phyloP scores from a whole-genome alignment of 2,888 invertebrate species.

The Ectropis crepuscularia region DNA sequence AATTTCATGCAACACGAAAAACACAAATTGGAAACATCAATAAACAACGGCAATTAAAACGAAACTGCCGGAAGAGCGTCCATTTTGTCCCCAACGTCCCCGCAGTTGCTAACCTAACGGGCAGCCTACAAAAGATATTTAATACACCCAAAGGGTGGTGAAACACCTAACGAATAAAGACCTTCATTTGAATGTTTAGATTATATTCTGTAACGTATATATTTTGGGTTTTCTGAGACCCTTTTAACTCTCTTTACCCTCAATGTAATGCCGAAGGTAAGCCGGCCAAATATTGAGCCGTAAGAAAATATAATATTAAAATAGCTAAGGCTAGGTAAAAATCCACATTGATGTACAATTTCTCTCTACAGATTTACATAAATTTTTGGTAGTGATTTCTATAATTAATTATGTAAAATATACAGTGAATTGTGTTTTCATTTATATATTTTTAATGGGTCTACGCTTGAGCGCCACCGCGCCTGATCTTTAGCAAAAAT shows the following conservation, averaged over 20 bases:
- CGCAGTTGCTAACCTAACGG: constrained; percentile 29
- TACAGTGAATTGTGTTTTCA: too few species aligned
- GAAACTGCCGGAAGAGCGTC: constrained; percentile 45
- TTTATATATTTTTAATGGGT: too few species aligned
- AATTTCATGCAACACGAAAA: constrained; percentile 35
- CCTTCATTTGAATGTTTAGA: constrained; percentile 47
- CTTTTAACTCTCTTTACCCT: constrained; percentile 45
- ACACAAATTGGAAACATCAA: constrained; percentile 43
- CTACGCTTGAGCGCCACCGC: too few species aligned
- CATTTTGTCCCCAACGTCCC: constrained; percentile 40
- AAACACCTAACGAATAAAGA: constrained; percentile 46
- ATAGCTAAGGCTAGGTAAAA: constrained; percentile 9
- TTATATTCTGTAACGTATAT: constrained; percentile 44
- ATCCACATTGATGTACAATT: too few species aligned
- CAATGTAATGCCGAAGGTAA: constrained; percentile 34
- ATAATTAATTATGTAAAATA: too few species aligned
- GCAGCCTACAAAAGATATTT: constrained; percentile 44
- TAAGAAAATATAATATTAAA: constrained; percentile 25
- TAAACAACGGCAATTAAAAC: constrained; percentile 47
- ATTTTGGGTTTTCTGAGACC: constrained; percentile 40
- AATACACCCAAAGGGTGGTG: constrained; percentile 43
- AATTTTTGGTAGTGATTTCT: neutral
- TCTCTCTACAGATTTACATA: neutral
- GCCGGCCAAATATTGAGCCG: constrained; percentile 30
- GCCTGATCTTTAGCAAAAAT: too few species aligned